These are phyloP conservation scores for Seriola quinqueradiata DNA, from an alignment of 2,113 vertebrate species.

Conservation along the genomic window DNA sequence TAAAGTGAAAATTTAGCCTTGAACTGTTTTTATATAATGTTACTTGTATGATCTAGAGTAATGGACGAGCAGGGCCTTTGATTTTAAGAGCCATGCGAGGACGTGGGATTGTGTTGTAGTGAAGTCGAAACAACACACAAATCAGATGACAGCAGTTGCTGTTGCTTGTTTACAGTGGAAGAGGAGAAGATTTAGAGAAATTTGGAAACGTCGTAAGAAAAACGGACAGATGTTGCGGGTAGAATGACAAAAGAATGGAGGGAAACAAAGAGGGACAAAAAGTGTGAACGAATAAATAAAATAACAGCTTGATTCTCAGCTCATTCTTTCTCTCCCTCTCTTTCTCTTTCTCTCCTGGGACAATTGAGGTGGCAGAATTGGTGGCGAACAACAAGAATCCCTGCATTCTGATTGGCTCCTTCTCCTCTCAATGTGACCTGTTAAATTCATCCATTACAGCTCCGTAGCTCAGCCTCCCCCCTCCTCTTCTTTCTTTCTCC, in stretches of 20 bases:
- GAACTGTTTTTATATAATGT: conserved; percentile 26
- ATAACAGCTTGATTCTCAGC: conserved; percentile 32
- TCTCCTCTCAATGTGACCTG: conserved; percentile 66
- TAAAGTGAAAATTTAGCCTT: conserved; percentile 10
- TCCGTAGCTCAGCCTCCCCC: conserved; percentile 32
- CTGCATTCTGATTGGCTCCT: conserved; percentile 60
- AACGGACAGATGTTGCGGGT: background rate
- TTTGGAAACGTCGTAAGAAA: background rate
- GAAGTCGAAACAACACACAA: background rate
- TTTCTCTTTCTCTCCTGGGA: conserved; percentile 44
- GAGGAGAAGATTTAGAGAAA: background rate
- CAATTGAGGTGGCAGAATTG: conserved; percentile 58
- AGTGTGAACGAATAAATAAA: conserved; percentile 51
- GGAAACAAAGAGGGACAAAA: conserved; percentile 8
- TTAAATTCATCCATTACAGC: conserved; percentile 68
- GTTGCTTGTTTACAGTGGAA: background rate
- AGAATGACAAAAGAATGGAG: conserved; percentile 9
- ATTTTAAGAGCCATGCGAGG: background rate
- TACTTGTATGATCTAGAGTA: background rate
- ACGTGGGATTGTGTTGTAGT: background rate
- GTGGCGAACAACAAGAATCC: conserved; percentile 64
- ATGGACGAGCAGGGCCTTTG: background rate
- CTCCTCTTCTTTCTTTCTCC: conserved; percentile 9
- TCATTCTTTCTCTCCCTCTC: conserved; percentile 10
- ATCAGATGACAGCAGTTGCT: background rate